Evolutionary conservation across 2,113 vertebrate species (phyloP).

Genomic region (Merops nubicus): DNA sequence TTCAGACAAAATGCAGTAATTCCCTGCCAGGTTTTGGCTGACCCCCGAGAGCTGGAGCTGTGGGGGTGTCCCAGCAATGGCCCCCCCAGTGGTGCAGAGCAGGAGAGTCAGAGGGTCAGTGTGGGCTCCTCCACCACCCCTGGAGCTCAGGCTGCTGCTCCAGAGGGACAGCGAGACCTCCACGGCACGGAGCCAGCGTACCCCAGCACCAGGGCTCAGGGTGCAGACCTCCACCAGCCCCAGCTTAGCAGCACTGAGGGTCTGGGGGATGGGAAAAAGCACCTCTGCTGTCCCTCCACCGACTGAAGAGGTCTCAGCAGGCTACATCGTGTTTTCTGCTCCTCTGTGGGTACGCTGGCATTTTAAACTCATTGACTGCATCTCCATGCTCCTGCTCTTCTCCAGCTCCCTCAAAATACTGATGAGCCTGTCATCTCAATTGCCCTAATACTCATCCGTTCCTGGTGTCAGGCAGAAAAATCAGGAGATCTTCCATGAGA

Average conservation of each 20-base stretch:
- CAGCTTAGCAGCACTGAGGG: not conserved
- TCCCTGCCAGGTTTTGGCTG: rapidly evolving
- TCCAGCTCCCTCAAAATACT: not conserved
- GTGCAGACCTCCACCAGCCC: not conserved
- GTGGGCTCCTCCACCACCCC: rapidly evolving
- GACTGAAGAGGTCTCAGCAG: rapidly evolving
- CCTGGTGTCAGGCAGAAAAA: not conserved
- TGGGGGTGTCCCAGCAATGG: rapidly evolving
- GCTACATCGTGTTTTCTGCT: not conserved
- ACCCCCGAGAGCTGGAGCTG: rapidly evolving
- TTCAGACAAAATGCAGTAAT: not conserved
- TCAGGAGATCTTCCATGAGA: not conserved
- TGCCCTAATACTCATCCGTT: not conserved
- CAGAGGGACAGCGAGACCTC: not conserved
- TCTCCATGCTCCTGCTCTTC: not conserved
- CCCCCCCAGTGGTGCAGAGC: rapidly evolving
- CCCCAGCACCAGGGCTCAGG: not conserved
- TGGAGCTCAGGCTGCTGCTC: too few species aligned
- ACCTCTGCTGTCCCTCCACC: not conserved
- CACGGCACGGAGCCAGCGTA: rapidly evolving
- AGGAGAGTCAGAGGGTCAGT: not conserved
- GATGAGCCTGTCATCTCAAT: not conserved
- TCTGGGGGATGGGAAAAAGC: rapidly evolving
- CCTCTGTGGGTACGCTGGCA: not conserved
- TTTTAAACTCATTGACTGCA: not conserved